Percentiles rank a stretch among this genome's conserved stretches.
Evolutionary conservation across 2,888 invertebrate species (phyloP).

Genomic region (Drosophila borborema): DNA sequence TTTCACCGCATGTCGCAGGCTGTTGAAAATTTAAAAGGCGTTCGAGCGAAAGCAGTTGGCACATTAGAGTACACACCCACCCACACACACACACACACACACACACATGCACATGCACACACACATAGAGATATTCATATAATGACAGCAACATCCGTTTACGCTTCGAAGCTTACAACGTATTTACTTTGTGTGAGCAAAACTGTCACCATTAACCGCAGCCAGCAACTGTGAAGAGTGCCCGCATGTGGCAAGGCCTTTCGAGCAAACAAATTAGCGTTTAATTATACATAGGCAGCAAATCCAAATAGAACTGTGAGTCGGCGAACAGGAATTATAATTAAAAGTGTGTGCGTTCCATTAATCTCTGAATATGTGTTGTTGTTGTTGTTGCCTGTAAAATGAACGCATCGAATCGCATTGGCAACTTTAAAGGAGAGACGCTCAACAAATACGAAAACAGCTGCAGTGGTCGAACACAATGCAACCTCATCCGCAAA

Average conservation of each 20-base stretch:
- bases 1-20: constrained; percentile 53
- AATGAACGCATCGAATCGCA: constrained; percentile 44
- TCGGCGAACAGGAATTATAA: constrained; percentile 11
- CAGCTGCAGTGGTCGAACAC: constrained; percentile 26
- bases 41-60: constrained; percentile 79
- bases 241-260: constrained; percentile 57
- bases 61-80: constrained; percentile 63
- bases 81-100: constrained; percentile 19
- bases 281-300: constrained; percentile 64
- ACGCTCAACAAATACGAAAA: constrained; percentile 37
- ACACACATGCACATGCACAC: constrained; percentile 17
- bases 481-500: constrained; percentile 60
- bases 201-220: constrained; percentile 72
- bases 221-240: constrained; percentile 28
- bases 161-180: constrained; percentile 60
- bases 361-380: constrained; percentile 54
- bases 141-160: constrained; percentile 56
- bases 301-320: constrained; percentile 22
- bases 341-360: constrained; percentile 20
- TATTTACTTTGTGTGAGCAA: constrained; percentile 69
- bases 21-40: constrained; percentile 77
- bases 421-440: constrained; percentile 20
- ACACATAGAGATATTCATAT: constrained; percentile 14
- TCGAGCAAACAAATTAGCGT: constrained; percentile 70
- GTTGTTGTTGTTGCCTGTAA: constrained; percentile 38